These are phyloP conservation scores for Aromia moschata DNA, from an alignment of 2,888 invertebrate species.

Conservation along the genomic window DNA sequence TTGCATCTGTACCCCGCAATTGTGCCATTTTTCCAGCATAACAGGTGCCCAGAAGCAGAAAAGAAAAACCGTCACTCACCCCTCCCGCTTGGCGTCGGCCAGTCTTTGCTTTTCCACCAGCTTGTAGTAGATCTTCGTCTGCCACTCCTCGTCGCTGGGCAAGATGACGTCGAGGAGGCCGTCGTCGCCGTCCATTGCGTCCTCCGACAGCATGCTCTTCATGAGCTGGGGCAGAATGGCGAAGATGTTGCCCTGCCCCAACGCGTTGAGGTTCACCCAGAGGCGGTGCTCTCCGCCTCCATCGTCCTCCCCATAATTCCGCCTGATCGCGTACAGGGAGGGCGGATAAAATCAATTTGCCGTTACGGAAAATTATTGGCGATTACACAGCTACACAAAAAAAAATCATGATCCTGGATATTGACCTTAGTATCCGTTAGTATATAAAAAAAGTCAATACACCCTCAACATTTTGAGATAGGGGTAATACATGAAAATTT, in stretches of 20 bases:
- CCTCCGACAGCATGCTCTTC: constrained; percentile 66
- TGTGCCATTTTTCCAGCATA: too few species aligned
- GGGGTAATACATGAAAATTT: too few species aligned
- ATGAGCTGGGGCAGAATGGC: constrained; percentile 73
- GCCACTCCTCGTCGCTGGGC: constrained; percentile 76
- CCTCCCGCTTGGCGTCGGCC: constrained; percentile 55
- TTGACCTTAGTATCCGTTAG: too few species aligned
- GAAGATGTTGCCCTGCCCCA: constrained; percentile 70
- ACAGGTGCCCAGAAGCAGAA: neutral
- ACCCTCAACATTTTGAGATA: too few species aligned
- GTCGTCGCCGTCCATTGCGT: constrained; percentile 41
- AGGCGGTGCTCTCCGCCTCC: constrained; percentile 52
- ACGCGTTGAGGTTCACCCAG: constrained; percentile 69
- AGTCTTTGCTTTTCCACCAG: constrained; percentile 73
- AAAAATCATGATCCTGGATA: too few species aligned
- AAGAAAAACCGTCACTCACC: constrained; percentile 37
- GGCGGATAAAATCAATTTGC: too few species aligned
- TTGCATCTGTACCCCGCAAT: too few species aligned
- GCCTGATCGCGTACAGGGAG: constrained; percentile 10
- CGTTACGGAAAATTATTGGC: neutral
- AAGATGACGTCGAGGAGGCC: constrained; percentile 66
- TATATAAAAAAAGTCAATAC: too few species aligned
- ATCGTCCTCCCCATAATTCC: neutral
- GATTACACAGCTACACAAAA: too few species aligned
- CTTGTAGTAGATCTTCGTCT: constrained; percentile 73